Conservation (phyloP, 2,888 invertebrate genomes). For the Cyclophora albipunctata region DNA sequence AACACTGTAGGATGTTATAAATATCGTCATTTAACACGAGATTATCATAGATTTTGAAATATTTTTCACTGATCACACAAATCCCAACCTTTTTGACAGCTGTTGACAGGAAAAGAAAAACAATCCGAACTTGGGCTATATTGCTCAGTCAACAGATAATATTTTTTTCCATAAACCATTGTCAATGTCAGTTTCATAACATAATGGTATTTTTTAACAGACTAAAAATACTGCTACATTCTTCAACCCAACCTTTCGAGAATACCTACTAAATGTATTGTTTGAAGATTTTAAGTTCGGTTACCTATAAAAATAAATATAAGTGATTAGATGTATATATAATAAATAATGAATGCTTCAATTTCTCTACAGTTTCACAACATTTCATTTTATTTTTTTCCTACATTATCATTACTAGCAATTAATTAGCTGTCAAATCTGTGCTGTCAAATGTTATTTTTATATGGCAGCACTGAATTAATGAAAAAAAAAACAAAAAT, state of each 20-base stretch:
- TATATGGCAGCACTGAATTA: conserved; percentile 18
- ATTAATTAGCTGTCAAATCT: background rate
- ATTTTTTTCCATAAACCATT: background rate
- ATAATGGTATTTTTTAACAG: too few species aligned
- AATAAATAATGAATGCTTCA: too few species aligned
- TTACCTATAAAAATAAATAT: too few species aligned
- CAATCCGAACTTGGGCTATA: conserved; percentile 37
- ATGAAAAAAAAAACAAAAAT: conserved; percentile 17
- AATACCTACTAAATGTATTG: too few species aligned
- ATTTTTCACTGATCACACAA: conserved; percentile 40
- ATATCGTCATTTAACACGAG: conserved; percentile 24
- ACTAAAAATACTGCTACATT: too few species aligned
- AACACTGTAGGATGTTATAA: conserved; percentile 30
- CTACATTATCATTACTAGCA: too few species aligned
- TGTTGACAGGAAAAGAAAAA: conserved; percentile 66
- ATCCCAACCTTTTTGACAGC: conserved; percentile 71
- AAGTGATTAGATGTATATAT: too few species aligned
- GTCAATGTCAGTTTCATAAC: too few species aligned
- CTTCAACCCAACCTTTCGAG: too few species aligned
- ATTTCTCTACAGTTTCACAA: too few species aligned
- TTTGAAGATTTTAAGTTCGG: too few species aligned
- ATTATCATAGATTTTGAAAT: conserved; percentile 55
- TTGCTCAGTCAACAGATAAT: conserved; percentile 17
- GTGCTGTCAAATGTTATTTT: background rate
- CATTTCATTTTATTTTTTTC: too few species aligned